phyloP scores from a whole-genome alignment of 2,113 vertebrate species.

The Tachuris rubrigastra region DNA sequence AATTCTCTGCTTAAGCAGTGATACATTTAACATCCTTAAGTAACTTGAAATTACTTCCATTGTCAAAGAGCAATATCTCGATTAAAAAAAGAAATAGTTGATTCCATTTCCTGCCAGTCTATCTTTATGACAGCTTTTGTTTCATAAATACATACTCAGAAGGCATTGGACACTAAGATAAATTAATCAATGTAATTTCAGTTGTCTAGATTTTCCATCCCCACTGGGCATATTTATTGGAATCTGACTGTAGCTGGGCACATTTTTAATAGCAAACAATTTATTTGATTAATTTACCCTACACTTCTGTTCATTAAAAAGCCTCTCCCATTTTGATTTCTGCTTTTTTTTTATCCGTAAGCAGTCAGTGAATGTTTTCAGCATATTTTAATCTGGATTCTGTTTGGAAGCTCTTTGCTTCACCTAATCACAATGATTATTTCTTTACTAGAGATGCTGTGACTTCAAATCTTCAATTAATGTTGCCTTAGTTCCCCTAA shows the following conservation, averaged over 20 bases:
- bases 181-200: conserved; percentile 42
- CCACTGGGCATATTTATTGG: conserved; percentile 16
- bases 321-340: background rate
- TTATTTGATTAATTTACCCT: conserved; percentile 37
- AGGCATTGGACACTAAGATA: background rate
- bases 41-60: background rate
- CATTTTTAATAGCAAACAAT: conserved; percentile 38
- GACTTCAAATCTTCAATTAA: background rate
- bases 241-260: background rate
- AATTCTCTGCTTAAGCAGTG: background rate
- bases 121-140: background rate
- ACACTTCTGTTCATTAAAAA: background rate
- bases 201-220: conserved; percentile 4
- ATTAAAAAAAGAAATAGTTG: background rate
- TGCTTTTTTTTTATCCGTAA: background rate
- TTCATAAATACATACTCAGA: background rate
- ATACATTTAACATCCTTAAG: background rate
- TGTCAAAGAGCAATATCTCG: background rate
- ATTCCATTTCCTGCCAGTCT: background rate
- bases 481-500: background rate
- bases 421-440: background rate
- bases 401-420: background rate
- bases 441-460: background rate
- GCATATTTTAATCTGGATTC: background rate
- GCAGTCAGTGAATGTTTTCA: background rate